Base-by-base conservation (phyloP, 2,113 vertebrate genomes). In the Myrmecobius fasciatus region DNA sequence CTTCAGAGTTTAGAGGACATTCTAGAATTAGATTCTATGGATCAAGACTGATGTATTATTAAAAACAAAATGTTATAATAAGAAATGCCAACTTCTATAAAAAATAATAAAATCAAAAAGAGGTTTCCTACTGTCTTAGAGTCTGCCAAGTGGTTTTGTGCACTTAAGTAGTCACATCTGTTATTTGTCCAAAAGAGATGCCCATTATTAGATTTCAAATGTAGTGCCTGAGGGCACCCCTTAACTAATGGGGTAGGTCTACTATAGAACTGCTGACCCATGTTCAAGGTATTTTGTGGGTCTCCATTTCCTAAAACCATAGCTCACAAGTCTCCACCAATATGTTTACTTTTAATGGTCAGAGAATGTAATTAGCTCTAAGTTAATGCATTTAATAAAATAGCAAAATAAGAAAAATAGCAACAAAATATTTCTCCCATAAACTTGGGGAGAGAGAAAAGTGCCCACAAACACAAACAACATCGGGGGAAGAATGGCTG, bases 121-220 rank as follows among this genome's bases (percentile, higher is more conserved):
- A 22, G 20, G 46, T 95, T 94, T 92, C 89, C 52, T 92, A 46
- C 51, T 43, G 28, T 91, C 52, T 96, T 95, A 43, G 25, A 52
- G n/a, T 89, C 92, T 94, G 52, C 25, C 4, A 92, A 31, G 24
- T 51, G 52, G 25, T 67, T 96, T 92, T 89, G 94, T 92, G 92
- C 94, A 93, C 92, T 91, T 24, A 91, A 92, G 22, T 24, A 89
- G 91, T 22, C 89, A 89, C 53, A 52, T 2, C 56, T 94, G 89
- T 48, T n/a, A 75, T 14, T n/a, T 47, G 89, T 92, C 60, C 90
- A 75, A 52, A 52, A 47, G 93, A 89, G 67, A 36, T 49, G 47
- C 31, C 89, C 60, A 92, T 75, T 48, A 90, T 89, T 53, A 51
- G 24, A 88, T 95, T 94, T 52, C 48, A 93, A 93, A 95, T 94